A percentile compares a stretch with the other conserved stretches of the same genome.
Evolutionary conservation across 2,888 invertebrate species (phyloP).

Genomic region (Sphaeridia pumilis): DNA sequence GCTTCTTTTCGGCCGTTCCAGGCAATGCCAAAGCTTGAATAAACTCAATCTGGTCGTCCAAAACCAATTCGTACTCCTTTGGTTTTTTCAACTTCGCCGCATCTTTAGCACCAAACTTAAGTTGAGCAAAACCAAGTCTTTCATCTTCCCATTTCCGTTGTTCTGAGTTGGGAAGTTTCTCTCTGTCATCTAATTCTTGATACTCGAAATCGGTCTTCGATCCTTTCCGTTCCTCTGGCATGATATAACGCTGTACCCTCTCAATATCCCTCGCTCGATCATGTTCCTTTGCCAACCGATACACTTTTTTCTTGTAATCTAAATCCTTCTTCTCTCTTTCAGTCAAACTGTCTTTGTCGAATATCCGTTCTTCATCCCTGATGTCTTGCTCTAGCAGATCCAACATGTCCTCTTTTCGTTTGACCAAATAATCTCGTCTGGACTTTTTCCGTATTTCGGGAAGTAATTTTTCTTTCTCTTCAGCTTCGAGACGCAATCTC

Average conservation of each 20-base stretch:
- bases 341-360: constrained; percentile 81
- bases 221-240: constrained; percentile 58
- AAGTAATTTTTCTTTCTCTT: constrained; percentile 72
- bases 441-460: constrained; percentile 83
- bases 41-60: constrained; percentile 97
- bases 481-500: constrained; percentile 72
- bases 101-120: constrained; percentile 88
- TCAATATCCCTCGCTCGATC: constrained; percentile 86
- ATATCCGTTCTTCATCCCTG: constrained; percentile 88
- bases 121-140: constrained; percentile 82
- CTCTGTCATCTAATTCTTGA: constrained; percentile 72
- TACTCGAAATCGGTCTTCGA: constrained; percentile 27
- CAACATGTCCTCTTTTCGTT: constrained; percentile 91
- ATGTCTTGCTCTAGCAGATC: constrained; percentile 90
- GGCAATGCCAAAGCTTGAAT: constrained; percentile 73
- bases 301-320: constrained; percentile 77
- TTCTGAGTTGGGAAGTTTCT: constrained; percentile 50
- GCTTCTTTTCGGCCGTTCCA: constrained; percentile 52
- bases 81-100: constrained; percentile 45
- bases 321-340: constrained; percentile 71
- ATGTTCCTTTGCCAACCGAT: constrained; percentile 88
- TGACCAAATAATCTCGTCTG: constrained; percentile 83
- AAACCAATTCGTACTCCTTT: constrained; percentile 74
- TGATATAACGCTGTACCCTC: constrained; percentile 83
- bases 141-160: constrained; percentile 94